These are phyloP conservation scores for Hydrochoerus hydrochaeris DNA, from an alignment of 2,113 vertebrate genomes.

Conservation along the genomic window DNA sequence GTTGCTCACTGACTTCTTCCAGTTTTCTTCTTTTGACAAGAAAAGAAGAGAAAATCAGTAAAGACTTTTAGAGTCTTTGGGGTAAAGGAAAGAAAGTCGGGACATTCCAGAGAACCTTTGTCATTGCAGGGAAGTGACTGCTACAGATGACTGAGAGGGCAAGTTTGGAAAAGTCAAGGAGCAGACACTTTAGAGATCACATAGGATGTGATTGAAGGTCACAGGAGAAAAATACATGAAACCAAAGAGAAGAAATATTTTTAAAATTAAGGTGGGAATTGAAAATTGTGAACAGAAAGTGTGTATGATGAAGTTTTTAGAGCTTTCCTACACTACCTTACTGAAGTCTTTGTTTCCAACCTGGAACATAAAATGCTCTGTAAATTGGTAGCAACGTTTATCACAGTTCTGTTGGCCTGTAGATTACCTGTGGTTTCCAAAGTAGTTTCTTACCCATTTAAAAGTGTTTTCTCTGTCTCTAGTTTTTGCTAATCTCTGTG, in stretches of 20 bases:
- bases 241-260: neutral
- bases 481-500: neutral
- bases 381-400: neutral
- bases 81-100: neutral
- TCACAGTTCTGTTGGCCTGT: neutral
- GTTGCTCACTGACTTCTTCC: no score
- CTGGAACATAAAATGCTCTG: neutral
- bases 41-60: neutral
- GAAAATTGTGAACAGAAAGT: slow-evolving; percentile 25
- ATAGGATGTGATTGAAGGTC: neutral
- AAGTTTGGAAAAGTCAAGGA: neutral
- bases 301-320: slow-evolving; percentile 19
- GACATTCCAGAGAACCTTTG: neutral
- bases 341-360: neutral
- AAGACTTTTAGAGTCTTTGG: neutral
- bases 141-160: neutral
- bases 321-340: neutral
- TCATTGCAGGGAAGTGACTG: neutral
- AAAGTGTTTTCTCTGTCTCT: neutral
- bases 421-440: neutral
- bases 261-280: neutral
- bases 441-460: neutral
- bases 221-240: neutral
- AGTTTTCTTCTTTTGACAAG: neutral
- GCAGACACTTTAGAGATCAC: no score